Conservation (phyloP, 2,888 invertebrate species). For the Drosophila lacicola region DNA sequence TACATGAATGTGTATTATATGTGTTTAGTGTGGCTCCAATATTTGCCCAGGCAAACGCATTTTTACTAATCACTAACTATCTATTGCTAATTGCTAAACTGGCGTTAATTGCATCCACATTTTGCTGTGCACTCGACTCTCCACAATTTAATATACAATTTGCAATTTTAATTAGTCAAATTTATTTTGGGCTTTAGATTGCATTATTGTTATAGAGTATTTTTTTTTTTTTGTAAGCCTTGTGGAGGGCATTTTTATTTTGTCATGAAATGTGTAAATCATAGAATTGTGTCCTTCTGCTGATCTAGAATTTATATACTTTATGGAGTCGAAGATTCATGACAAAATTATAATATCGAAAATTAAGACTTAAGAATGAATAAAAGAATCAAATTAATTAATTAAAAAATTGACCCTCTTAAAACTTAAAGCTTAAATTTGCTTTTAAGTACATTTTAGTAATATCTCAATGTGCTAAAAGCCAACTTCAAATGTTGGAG, state of each 20-base stretch:
- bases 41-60: conserved; percentile 1
- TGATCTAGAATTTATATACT: too few relatives aligned
- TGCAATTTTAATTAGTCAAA: conserved; percentile 10
- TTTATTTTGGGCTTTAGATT: conserved; percentile 1
- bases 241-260: too few relatives aligned
- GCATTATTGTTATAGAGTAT: not conserved
- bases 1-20: not conserved
- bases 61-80: conserved; percentile 13
- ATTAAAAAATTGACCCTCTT: too few relatives aligned
- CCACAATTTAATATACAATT: conserved; percentile 13
- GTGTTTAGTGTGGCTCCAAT: conserved; percentile 11
- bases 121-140: not conserved
- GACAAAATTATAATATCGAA: too few relatives aligned
- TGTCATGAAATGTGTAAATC: too few relatives aligned
- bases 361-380: too few relatives aligned
- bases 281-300: too few relatives aligned
- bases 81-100: conserved; percentile 22
- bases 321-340: too few relatives aligned
- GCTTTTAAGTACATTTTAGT: not conserved
- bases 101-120: conserved; percentile 22
- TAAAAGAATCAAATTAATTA: too few relatives aligned
- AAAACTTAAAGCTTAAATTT: not conserved
- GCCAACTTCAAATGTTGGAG: too few relatives aligned
- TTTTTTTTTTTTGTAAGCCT: not conserved
- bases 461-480: too few relatives aligned